These are phyloP conservation scores for Orius laevigatus DNA, from an alignment of 1,140 invertebrate genomes.

Conservation along the genomic window DNA sequence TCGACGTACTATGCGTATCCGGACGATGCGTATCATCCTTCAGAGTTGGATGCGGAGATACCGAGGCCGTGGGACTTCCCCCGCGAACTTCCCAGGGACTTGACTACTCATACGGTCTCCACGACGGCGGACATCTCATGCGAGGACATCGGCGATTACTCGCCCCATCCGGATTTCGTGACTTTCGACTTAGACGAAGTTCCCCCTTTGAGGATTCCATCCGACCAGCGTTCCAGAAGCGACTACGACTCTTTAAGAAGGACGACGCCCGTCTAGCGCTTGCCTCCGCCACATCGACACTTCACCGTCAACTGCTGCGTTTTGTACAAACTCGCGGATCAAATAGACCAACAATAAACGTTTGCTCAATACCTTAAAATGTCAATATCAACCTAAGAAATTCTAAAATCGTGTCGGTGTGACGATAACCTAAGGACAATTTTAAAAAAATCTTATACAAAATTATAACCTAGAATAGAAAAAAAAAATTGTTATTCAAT, in stretches of 20 bases:
- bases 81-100: conserved; percentile 31
- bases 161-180: conserved; percentile 26
- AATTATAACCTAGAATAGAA: too few relatives aligned
- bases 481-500: too few relatives aligned
- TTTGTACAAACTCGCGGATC: conserved; percentile 14
- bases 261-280: conserved; percentile 33
- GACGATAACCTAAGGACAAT: too few relatives aligned
- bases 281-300: conserved; percentile 6
- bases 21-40: conserved; percentile 22
- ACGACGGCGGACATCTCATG: conserved; percentile 34
- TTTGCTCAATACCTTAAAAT: conserved; percentile 7
- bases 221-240: conserved; percentile 24
- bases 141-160: conserved; percentile 26
- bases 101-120: conserved; percentile 35
- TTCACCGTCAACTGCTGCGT: conserved; percentile 15
- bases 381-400: too few relatives aligned
- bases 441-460: too few relatives aligned
- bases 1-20: conserved; percentile 19
- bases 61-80: conserved; percentile 24
- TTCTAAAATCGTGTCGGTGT: too few relatives aligned
- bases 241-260: conserved; percentile 31
- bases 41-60: conserved; percentile 10
- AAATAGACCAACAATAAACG: neutral
- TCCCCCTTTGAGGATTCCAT: conserved; percentile 26
- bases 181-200: conserved; percentile 30